Percentiles rank a stretch among this genome's conserved stretches.
Evolutionary conservation across 2,888 invertebrate species (phyloP).

Genomic region (Acanthococcus lagerstroemiae): DNA sequence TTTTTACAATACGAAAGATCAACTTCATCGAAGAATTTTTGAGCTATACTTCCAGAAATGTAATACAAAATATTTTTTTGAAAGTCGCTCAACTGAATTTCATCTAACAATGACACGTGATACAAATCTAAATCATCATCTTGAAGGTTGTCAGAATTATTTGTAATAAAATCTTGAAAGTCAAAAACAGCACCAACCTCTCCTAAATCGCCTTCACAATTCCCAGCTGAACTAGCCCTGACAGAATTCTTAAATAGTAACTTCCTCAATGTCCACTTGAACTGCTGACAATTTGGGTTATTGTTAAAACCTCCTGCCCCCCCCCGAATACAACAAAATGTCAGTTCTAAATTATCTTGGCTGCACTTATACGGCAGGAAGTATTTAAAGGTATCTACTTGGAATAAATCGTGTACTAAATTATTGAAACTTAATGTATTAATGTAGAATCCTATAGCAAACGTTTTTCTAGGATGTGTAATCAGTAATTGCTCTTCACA

Average conservation of each 20-base stretch:
- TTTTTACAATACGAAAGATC: not conserved
- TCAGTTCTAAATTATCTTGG: not conserved
- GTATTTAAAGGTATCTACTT: conserved; percentile 10
- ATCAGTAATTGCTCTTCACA: conserved; percentile 21
- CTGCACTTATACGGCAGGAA: not conserved
- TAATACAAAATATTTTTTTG: not conserved
- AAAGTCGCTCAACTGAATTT: not conserved
- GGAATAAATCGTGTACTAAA: conserved; percentile 19
- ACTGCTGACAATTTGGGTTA: no score
- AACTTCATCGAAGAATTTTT: not conserved
- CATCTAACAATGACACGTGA: not conserved
- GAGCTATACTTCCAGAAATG: not conserved
- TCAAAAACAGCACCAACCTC: not conserved
- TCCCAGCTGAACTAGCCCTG: no score
- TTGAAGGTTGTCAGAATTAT: not conserved
- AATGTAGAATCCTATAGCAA: conserved; percentile 34
- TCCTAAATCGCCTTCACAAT: no score
- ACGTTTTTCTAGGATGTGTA: conserved; percentile 33
- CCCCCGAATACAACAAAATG: not conserved
- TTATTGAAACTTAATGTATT: conserved; percentile 33
- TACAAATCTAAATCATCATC: not conserved
- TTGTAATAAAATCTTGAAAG: not conserved
- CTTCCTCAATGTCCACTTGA: no score
- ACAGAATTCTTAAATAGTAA: no score
- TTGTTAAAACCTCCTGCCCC: not conserved